Percentiles rank a stretch among this genome's conserved stretches.
phyloP scores from a whole-genome alignment of 2,797 vertebrate species.

The Columba guinea region DNA sequence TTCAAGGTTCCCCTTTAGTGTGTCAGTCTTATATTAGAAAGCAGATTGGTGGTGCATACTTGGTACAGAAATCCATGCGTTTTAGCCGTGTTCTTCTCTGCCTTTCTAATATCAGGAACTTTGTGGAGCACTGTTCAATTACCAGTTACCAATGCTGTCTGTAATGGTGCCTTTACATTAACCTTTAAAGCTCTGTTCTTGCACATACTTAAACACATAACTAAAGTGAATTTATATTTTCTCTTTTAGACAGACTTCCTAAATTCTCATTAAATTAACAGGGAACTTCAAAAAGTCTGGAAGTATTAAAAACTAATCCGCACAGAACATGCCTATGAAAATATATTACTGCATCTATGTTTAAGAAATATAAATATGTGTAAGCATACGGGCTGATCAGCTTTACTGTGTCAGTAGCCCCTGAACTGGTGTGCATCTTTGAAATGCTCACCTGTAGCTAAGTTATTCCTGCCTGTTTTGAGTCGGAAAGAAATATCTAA shows the following conservation, averaged over 20 bases:
- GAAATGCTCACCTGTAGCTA: not conserved
- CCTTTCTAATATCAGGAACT: not conserved
- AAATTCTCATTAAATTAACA: not conserved
- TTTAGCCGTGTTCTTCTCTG: not conserved
- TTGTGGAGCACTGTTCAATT: not conserved
- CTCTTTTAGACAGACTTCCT: not conserved
- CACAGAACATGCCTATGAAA: not conserved
- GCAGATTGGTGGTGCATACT: too few relatives aligned
- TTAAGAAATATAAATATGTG: not conserved
- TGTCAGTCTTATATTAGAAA: not conserved
- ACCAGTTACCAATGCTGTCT: not conserved
- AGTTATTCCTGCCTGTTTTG: not conserved
- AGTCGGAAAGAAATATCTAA: not conserved
- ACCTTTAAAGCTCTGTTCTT: not conserved
- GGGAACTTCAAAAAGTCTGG: not conserved
- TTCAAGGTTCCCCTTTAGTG: not conserved
- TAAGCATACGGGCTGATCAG: not conserved
- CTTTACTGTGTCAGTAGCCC: not conserved
- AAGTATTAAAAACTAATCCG: not conserved
- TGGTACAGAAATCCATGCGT: fast-evolving
- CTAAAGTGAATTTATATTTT: not conserved
- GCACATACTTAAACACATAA: not conserved
- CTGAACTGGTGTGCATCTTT: not conserved
- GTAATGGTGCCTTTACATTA: not conserved
- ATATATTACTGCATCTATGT: not conserved